Conservation (phyloP, 2,888 invertebrate species). For the Ennomos fuscantarius region DNA sequence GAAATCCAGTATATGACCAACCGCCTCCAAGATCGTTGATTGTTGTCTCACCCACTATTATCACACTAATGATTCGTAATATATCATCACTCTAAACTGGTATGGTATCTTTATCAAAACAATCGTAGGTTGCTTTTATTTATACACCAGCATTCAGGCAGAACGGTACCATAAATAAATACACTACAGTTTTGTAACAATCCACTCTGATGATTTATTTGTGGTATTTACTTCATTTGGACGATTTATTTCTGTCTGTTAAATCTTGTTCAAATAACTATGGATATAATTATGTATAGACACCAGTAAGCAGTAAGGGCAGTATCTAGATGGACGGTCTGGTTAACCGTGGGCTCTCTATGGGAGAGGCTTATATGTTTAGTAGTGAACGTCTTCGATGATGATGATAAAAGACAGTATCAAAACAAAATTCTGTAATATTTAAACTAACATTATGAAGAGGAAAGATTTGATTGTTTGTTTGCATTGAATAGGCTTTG, state of each 20-base stretch:
- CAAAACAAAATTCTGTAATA: too few species aligned
- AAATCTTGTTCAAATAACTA: not conserved
- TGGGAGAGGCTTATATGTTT: too few species aligned
- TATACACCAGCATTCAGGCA: constrained; percentile 5
- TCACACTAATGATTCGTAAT: constrained; percentile 1
- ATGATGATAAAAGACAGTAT: too few species aligned
- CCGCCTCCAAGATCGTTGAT: constrained; percentile 1
- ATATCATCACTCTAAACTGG: constrained; percentile 6
- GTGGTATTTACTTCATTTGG: constrained; percentile 6
- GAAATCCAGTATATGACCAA: not conserved
- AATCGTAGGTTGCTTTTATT: constrained; percentile 12
- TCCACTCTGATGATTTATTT: constrained; percentile 6
- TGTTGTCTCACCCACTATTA: constrained; percentile 2
- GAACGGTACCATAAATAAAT: constrained; percentile 7
- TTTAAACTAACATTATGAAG: too few species aligned
- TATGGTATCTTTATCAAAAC: constrained; percentile 13
- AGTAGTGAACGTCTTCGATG: too few species aligned
- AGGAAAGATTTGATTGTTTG: too few species aligned
- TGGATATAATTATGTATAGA: too few species aligned
- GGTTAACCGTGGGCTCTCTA: too few species aligned
- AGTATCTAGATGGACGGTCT: too few species aligned
- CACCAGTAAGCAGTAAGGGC: too few species aligned
- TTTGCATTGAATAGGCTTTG: too few species aligned
- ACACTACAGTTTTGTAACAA: constrained; percentile 10
- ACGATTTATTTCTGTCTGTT: constrained; percentile 6